Conservation (phyloP, 2,888 invertebrate genomes). For the Apodemia duryi region DNA sequence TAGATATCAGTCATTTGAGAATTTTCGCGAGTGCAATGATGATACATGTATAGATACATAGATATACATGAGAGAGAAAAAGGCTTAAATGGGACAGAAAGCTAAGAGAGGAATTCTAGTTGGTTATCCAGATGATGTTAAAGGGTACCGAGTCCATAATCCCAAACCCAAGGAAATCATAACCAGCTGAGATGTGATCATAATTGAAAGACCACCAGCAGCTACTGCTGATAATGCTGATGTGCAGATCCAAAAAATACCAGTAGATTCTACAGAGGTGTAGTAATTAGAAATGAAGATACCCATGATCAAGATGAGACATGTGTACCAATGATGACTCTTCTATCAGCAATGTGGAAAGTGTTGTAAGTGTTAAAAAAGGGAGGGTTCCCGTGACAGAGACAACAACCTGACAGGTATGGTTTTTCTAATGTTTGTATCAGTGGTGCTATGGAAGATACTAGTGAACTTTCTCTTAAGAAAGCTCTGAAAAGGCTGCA, state of each 20-base stretch:
- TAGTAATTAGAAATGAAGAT: too few relatives aligned
- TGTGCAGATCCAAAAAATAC: too few relatives aligned
- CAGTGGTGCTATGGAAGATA: not conserved
- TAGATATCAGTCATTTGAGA: slow-evolving; percentile 25
- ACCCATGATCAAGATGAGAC: too few relatives aligned
- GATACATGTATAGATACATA: not conserved
- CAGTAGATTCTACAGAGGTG: too few relatives aligned
- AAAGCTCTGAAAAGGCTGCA: not conserved
- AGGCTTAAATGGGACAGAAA: not conserved
- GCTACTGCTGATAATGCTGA: too few relatives aligned
- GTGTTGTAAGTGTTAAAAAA: too few relatives aligned
- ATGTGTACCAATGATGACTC: too few relatives aligned
- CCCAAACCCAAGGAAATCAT: not conserved
- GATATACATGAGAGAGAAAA: too few relatives aligned
- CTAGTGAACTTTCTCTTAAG: not conserved
- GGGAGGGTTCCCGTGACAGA: not conserved
- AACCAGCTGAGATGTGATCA: too few relatives aligned
- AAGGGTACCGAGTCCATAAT: slow-evolving; percentile 32
- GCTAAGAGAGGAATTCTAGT: slow-evolving; percentile 23
- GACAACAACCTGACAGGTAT: not conserved
- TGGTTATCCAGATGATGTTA: slow-evolving; percentile 31
- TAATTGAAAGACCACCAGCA: too few relatives aligned
- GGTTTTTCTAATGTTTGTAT: not conserved
- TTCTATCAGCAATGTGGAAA: too few relatives aligned
- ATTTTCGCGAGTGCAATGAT: slow-evolving; percentile 14